Conservation (phyloP, 2,888 invertebrate species). For the Pantelozetes paolii region DNA sequence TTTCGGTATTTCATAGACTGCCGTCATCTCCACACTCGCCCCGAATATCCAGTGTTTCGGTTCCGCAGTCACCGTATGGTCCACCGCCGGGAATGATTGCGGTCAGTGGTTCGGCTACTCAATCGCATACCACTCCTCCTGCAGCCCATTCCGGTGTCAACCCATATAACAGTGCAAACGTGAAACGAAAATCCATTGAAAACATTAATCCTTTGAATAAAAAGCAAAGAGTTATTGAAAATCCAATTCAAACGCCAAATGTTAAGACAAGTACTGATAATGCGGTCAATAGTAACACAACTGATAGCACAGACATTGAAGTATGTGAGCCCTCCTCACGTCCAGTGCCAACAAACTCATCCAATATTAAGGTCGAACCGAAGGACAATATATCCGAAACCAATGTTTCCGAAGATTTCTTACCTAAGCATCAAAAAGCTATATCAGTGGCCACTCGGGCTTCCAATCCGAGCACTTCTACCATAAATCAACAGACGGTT, state of each 20-base stretch:
- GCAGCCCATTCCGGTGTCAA: slow-evolving; percentile 31
- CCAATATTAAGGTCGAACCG: background rate
- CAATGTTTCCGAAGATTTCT: background rate
- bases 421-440: slow-evolving; percentile 18
- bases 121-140: background rate
- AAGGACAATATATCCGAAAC: slow-evolving; percentile 2
- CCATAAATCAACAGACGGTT: too few species aligned
- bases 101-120: background rate
- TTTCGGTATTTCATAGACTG: slow-evolving; percentile 7
- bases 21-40: slow-evolving; percentile 22
- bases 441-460: slow-evolving; percentile 1
- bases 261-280: background rate
- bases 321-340: background rate
- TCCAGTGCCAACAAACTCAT: slow-evolving; percentile 15
- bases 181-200: slow-evolving; percentile 30
- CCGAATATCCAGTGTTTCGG: slow-evolving; percentile 7
- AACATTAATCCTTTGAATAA: slow-evolving; percentile 12
- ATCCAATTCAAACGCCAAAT: background rate
- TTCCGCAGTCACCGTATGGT: slow-evolving; percentile 25
- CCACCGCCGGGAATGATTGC: slow-evolving; percentile 31
- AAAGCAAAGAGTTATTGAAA: slow-evolving; percentile 10
- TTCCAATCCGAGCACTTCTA: slow-evolving; percentile 15
- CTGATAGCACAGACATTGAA: background rate
- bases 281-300: background rate
- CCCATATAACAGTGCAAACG: background rate